Percentiles rank a stretch among this genome's conserved stretches.
These are phyloP conservation scores for Euplexia lucipara DNA, from an alignment of 2,888 invertebrate genomes.

Conservation along the genomic window DNA sequence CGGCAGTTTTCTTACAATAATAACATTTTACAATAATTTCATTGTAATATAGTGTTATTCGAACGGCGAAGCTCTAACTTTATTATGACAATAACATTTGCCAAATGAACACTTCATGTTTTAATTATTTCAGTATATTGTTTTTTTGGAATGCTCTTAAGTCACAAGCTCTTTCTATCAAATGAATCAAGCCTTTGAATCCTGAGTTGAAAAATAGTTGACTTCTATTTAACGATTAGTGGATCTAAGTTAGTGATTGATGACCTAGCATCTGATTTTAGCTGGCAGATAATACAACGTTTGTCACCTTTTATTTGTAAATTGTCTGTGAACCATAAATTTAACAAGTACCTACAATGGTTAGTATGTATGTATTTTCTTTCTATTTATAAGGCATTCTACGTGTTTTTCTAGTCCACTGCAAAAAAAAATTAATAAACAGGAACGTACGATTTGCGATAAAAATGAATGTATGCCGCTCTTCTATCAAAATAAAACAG, in stretches of 20 bases:
- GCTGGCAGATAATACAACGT: not conserved
- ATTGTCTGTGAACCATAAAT: not conserved
- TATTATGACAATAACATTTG: not conserved
- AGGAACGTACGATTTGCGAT: slow-evolving; percentile 29
- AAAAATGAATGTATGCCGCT: slow-evolving; percentile 40
- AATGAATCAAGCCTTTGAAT: not conserved
- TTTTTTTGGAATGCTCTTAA: too few species aligned
- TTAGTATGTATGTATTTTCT: not conserved
- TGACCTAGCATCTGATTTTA: not conserved
- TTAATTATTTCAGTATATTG: too few species aligned
- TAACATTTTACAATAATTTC: not conserved
- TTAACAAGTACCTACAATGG: not conserved
- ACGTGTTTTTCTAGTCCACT: not conserved
- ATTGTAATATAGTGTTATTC: not conserved
- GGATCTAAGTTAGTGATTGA: not conserved
- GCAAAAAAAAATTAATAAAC: slow-evolving; percentile 16
- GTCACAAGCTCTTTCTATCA: too few species aligned
- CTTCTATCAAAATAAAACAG: slow-evolving; percentile 65
- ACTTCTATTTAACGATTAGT: slow-evolving; percentile 1
- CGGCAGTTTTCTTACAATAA: not conserved
- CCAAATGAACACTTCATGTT: too few species aligned
- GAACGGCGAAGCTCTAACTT: not conserved
- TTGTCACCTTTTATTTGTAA: not conserved
- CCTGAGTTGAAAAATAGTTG: not conserved
- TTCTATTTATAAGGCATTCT: slow-evolving; percentile 12